These are phyloP conservation scores for Gari tellinella DNA, from an alignment of 2,888 invertebrate genomes.

Conservation along the genomic window DNA sequence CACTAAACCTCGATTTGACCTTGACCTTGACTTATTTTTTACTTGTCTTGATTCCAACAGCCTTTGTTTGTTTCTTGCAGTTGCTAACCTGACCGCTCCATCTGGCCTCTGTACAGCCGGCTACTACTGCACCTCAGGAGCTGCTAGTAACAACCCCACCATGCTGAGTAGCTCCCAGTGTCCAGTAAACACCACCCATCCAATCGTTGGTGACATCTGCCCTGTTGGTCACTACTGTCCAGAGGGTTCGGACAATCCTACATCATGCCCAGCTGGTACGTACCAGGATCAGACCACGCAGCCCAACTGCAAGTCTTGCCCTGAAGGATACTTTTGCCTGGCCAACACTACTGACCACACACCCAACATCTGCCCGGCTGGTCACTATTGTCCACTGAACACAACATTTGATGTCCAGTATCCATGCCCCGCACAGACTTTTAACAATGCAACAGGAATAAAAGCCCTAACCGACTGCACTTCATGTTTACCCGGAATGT, in stretches of 20 bases:
- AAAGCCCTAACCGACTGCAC: constrained; percentile 65
- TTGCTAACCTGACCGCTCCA: constrained; percentile 72
- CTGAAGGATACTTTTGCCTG: constrained; percentile 79
- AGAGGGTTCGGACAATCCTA: constrained; percentile 75
- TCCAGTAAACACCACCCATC: constrained; percentile 78
- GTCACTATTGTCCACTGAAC: constrained; percentile 74
- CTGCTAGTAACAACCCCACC: constrained; percentile 76
- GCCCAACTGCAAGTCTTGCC: constrained; percentile 77
- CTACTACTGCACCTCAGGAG: constrained; percentile 78
- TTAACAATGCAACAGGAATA: constrained; percentile 72
- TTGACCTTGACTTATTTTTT: background rate
- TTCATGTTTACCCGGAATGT: constrained; percentile 75
- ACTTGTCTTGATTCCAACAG: background rate
- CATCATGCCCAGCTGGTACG: constrained; percentile 80
- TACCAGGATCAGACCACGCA: constrained; percentile 80
- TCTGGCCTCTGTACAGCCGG: constrained; percentile 76
- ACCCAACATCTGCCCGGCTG: constrained; percentile 76
- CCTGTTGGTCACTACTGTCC: constrained; percentile 79
- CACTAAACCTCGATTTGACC: background rate
- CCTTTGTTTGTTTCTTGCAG: constrained; percentile 53
- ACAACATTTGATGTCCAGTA: constrained; percentile 71
- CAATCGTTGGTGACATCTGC: constrained; percentile 80
- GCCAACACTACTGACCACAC: constrained; percentile 79
- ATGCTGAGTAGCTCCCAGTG: constrained; percentile 79
- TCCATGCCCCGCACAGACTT: constrained; percentile 78